Percentiles rank a stretch among this genome's conserved stretches.
phyloP scores from a whole-genome alignment of 2,113 vertebrate species.

The Elgaria multicarinata region DNA sequence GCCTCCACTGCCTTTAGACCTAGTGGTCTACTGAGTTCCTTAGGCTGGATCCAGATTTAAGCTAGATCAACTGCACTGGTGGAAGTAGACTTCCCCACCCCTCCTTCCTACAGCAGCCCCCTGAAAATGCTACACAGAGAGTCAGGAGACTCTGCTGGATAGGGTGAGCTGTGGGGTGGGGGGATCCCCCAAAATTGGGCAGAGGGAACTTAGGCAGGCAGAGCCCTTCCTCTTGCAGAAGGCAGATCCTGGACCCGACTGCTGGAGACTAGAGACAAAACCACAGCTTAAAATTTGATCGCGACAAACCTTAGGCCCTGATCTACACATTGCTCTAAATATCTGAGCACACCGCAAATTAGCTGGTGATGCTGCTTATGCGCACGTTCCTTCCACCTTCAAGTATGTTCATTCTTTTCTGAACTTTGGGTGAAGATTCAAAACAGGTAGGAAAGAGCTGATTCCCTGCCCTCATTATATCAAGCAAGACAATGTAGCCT shows the following conservation, averaged over 20 bases:
- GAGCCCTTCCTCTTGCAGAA: background rate
- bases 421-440: background rate
- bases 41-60: too few relatives aligned
- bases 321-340: background rate
- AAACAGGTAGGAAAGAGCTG: background rate
- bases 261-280: too few relatives aligned
- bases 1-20: too few relatives aligned
- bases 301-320: background rate
- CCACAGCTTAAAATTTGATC: background rate
- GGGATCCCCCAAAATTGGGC: too few relatives aligned
- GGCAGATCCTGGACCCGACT: background rate
- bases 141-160: too few relatives aligned
- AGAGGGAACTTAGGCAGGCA: too few relatives aligned
- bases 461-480: constrained; percentile 24
- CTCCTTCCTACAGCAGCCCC: too few relatives aligned
- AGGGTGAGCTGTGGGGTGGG: too few relatives aligned
- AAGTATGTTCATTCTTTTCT: background rate
- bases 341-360: background rate
- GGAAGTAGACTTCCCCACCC: too few relatives aligned
- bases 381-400: background rate
- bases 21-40: background rate
- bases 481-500: constrained; percentile 9
- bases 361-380: background rate
- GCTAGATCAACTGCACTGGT: too few relatives aligned
- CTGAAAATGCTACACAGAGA: too few relatives aligned